Evolutionary conservation across 2,797 vertebrate species (phyloP).

Genomic region (Taenioides sp.): DNA sequence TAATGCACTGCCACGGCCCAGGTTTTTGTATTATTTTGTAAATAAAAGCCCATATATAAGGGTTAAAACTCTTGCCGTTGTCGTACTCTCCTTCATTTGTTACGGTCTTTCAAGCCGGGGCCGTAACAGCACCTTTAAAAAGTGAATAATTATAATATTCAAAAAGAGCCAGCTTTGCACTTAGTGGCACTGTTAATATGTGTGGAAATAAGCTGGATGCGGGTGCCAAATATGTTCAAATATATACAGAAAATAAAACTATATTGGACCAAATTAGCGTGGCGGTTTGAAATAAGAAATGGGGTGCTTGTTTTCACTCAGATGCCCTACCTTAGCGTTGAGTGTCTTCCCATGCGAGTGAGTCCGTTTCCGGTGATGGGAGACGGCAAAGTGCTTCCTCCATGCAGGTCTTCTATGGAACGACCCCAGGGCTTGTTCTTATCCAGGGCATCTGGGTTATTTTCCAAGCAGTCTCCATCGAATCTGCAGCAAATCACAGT

Average conservation of each 20-base stretch:
- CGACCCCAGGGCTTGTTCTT: constrained; percentile 90
- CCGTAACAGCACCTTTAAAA: not conserved
- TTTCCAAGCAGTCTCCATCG: constrained; percentile 91
- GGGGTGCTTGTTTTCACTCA: not conserved
- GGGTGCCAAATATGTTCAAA: not conserved
- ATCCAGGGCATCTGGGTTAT: constrained; percentile 86
- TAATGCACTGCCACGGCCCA: no score
- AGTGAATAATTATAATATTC: not conserved
- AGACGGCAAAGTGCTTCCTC: constrained; percentile 84
- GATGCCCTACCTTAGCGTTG: constrained; percentile 76
- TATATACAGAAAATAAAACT: not conserved
- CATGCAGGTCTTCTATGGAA: constrained; percentile 94
- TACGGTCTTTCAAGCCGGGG: no score
- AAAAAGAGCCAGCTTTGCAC: not conserved
- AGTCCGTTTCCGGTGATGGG: constrained; percentile 83
- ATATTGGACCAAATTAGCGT: not conserved
- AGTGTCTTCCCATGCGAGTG: constrained; percentile 86
- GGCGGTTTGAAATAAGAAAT: not conserved
- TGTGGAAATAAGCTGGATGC: not conserved
- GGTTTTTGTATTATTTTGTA: no score
- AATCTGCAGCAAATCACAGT: constrained; percentile 74
- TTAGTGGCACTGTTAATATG: not conserved
- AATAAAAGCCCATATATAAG: no score
- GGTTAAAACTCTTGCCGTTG: no score
- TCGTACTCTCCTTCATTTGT: no score